Evolutionary conservation across 2,888 invertebrate species (phyloP).

Genomic region (Anorthoa munda): DNA sequence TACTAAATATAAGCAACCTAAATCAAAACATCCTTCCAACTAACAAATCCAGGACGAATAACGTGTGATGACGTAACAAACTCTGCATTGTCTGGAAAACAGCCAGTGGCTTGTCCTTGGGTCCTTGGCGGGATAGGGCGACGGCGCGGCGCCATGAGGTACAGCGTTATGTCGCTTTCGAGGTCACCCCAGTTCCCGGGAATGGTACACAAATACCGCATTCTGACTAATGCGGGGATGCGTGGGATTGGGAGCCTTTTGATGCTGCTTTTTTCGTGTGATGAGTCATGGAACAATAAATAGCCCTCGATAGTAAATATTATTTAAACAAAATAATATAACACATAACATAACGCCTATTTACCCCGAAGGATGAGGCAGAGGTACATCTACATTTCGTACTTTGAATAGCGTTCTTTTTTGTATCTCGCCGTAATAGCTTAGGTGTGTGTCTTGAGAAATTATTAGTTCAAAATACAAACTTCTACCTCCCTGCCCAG

Average conservation of each 20-base stretch:
- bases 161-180: slow-evolving; percentile 69
- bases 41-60: slow-evolving; percentile 58
- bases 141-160: slow-evolving; percentile 76
- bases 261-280: background rate
- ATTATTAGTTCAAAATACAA: no score
- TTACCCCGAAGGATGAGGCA: no score
- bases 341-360: no score
- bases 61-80: slow-evolving; percentile 71
- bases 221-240: slow-evolving; percentile 58
- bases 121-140: slow-evolving; percentile 73
- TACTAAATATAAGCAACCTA: background rate
- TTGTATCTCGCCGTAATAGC: no score
- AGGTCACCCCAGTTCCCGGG: slow-evolving; percentile 72
- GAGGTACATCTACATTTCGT: no score
- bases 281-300: background rate
- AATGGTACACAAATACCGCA: slow-evolving; percentile 57
- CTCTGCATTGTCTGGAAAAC: slow-evolving; percentile 77
- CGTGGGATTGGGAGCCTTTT: slow-evolving; percentile 21
- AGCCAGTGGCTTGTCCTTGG: slow-evolving; percentile 77
- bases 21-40: slow-evolving; percentile 45
- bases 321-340: no score
- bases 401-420: no score
- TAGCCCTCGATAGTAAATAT: no score
- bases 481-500: no score
- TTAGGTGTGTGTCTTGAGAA: no score